A percentile compares a stretch with the other conserved stretches of the same genome.
phyloP scores from a whole-genome alignment of 2,888 invertebrate species.

The Onchidella celtica region DNA sequence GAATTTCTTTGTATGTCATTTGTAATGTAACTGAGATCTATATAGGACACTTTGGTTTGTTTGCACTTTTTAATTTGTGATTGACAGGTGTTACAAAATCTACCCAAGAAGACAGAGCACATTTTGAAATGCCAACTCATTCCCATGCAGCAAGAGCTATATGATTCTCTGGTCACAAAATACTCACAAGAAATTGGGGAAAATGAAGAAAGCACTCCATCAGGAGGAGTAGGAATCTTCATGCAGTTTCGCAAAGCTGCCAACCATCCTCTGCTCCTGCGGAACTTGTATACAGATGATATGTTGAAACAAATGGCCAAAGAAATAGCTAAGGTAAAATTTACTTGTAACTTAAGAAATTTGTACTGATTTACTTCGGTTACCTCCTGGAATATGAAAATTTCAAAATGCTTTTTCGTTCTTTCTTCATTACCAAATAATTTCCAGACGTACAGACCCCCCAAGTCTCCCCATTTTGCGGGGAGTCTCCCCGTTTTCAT shows the following conservation, averaged over 20 bases:
- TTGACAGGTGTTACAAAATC: conserved; percentile 83
- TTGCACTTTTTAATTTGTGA: too few relatives aligned
- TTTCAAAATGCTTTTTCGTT: too few relatives aligned
- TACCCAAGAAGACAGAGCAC: conserved; percentile 91
- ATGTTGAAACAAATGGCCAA: conserved; percentile 86
- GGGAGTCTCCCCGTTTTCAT: too few relatives aligned
- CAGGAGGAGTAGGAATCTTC: conserved; percentile 72
- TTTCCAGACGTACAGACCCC: too few relatives aligned
- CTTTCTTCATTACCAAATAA: too few relatives aligned
- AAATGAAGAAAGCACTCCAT: conserved; percentile 39
- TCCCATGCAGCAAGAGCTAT: conserved; percentile 87
- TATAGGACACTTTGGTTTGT: too few relatives aligned
- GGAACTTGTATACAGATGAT: conserved; percentile 85
- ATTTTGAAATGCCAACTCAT: conserved; percentile 87
- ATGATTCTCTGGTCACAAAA: conserved; percentile 86
- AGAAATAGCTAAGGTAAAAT: conserved; percentile 49
- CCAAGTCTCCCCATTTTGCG: too few relatives aligned
- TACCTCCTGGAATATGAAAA: too few relatives aligned
- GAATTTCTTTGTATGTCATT: too few relatives aligned
- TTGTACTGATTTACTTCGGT: too few relatives aligned
- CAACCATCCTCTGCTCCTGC: conserved; percentile 93
- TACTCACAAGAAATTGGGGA: conserved; percentile 59
- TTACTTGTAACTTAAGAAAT: too few relatives aligned
- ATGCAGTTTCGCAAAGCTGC: conserved; percentile 96
- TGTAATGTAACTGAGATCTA: too few relatives aligned